Percentiles rank a stretch among this genome's conserved stretches.
Conservation (phyloP, 2,888 invertebrate genomes). For the Polyploca ridens region DNA sequence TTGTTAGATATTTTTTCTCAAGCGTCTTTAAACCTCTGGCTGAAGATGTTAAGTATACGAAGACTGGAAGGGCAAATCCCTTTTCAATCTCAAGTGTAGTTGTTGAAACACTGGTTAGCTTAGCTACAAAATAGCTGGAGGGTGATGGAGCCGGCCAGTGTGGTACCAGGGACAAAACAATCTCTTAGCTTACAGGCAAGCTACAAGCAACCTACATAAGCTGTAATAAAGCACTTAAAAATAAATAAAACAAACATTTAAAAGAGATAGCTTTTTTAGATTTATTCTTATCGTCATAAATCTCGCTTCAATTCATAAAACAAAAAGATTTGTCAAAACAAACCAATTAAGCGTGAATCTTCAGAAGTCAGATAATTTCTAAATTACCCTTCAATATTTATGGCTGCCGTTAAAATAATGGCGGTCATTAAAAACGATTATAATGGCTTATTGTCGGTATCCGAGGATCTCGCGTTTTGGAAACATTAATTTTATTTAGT, state of each 20-base stretch:
- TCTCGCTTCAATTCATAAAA: background rate
- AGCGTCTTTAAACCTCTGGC: too few relatives aligned
- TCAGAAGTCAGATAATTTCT: constrained; percentile 6
- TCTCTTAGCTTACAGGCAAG: too few relatives aligned
- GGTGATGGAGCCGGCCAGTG: too few relatives aligned
- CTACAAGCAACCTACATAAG: too few relatives aligned
- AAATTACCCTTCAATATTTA: constrained; percentile 1
- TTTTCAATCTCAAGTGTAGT: too few relatives aligned
- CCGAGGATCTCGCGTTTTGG: constrained; percentile 4
- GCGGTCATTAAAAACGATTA: constrained; percentile 7
- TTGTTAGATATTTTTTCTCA: too few relatives aligned
- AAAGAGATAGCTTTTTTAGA: background rate
- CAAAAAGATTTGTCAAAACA: background rate
- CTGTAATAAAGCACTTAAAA: too few relatives aligned
- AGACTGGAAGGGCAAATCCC: too few relatives aligned
- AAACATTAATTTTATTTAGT: constrained; percentile 8
- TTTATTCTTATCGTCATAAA: background rate
- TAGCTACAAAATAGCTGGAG: too few relatives aligned
- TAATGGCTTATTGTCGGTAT: constrained; percentile 6
- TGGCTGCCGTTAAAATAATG: constrained; percentile 9
- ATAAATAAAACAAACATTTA: background rate
- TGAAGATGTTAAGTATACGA: too few relatives aligned
- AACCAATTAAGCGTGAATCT: background rate
- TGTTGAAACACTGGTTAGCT: too few relatives aligned
- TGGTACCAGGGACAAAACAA: too few relatives aligned